phyloP scores from a whole-genome alignment of 2,888 invertebrate genomes.

The Eucriotettix oculatus region DNA sequence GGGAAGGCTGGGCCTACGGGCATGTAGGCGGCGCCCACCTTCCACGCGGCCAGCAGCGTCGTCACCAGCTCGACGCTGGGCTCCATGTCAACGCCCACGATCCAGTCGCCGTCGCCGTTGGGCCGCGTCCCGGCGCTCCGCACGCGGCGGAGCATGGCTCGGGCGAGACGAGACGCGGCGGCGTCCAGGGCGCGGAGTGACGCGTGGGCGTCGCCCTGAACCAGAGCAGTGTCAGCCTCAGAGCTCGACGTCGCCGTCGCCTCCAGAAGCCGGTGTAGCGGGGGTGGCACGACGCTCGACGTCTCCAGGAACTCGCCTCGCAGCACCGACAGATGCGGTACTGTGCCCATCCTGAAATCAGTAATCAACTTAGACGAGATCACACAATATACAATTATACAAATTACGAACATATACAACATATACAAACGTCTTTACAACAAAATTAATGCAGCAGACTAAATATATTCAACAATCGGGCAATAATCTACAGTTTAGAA shows the following conservation, averaged over 20 bases:
- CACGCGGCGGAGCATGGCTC: conserved; percentile 32
- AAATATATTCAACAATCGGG: too few species aligned
- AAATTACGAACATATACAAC: too few species aligned
- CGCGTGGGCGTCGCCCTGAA: not conserved
- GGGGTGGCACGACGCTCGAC: too few species aligned
- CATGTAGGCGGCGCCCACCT: conserved; percentile 69
- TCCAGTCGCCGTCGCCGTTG: conserved; percentile 51
- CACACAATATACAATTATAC: too few species aligned
- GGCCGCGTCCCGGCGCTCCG: conserved; percentile 14
- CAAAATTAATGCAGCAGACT: too few species aligned
- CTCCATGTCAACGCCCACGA: conserved; percentile 63
- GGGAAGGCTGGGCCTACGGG: conserved; percentile 64
- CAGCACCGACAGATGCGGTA: conserved; percentile 55
- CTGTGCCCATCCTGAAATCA: conserved; percentile 44
- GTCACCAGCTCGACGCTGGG: conserved; percentile 53
- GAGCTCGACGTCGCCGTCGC: conserved; percentile 11
- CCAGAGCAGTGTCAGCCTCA: not conserved
- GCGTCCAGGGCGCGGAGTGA: conserved; percentile 37
- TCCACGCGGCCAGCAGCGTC: conserved; percentile 56
- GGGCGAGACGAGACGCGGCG: conserved; percentile 38
- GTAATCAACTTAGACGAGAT: too few species aligned
- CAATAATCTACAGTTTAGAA: too few species aligned
- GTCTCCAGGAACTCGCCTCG: conserved; percentile 11
- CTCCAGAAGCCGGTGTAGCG: conserved; percentile 37
- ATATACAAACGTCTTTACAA: too few species aligned